Conservation (phyloP, 2,888 invertebrate species). For the Silvanus unidentatus region DNA sequence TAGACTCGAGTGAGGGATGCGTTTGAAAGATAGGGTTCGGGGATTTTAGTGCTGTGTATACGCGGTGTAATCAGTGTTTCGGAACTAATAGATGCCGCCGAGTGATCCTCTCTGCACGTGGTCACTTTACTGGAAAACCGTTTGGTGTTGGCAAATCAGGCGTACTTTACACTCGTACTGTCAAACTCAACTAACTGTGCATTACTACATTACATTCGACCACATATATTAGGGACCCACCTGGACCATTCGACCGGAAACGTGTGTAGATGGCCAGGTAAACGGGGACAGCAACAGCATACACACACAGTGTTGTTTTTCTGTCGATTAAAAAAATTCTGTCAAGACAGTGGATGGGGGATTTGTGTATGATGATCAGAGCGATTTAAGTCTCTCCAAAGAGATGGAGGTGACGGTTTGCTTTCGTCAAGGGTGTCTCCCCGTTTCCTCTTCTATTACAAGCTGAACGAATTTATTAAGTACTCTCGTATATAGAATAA, state of each 20-base stretch:
- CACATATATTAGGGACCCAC: neutral
- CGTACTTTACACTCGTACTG: conserved; percentile 39
- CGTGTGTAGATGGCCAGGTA: too few relatives aligned
- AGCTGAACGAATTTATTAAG: too few relatives aligned
- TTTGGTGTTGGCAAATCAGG: conserved; percentile 47
- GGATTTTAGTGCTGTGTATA: neutral
- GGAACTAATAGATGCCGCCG: conserved; percentile 32
- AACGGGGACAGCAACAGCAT: too few relatives aligned
- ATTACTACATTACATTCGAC: conserved; percentile 18
- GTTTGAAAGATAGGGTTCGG: neutral
- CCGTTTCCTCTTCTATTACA: too few relatives aligned
- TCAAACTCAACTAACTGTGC: conserved; percentile 32
- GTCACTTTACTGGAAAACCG: conserved; percentile 45
- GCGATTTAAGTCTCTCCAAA: too few relatives aligned
- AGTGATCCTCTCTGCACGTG: conserved; percentile 31
- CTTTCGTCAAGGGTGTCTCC: too few relatives aligned
- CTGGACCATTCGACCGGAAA: neutral
- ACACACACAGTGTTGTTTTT: too few relatives aligned
- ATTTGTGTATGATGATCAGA: too few relatives aligned
- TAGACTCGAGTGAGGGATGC: neutral
- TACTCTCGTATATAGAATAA: conserved; percentile 27
- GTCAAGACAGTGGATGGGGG: too few relatives aligned
- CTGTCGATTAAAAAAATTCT: too few relatives aligned
- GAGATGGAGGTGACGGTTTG: too few relatives aligned
- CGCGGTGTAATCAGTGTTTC: conserved; percentile 25